phyloP scores from a whole-genome alignment of 2,113 vertebrate species.

The Caretta caretta region DNA sequence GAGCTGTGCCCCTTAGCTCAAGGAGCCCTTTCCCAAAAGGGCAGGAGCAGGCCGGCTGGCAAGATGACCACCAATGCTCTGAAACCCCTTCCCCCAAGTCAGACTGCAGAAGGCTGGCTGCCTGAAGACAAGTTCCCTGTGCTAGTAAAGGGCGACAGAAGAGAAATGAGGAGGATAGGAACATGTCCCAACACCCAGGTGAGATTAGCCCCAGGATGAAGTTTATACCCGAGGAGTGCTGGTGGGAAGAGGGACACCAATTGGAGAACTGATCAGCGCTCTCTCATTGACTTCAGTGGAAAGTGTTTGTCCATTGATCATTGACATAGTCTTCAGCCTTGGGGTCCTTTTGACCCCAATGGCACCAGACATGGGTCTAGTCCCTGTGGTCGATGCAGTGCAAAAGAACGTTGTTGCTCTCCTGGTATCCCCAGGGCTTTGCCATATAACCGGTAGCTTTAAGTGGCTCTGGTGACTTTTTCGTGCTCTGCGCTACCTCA shows the following conservation, averaged over 20 bases:
- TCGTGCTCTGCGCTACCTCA: background rate
- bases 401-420: too few relatives aligned
- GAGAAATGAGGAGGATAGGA: background rate
- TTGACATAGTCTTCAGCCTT: background rate
- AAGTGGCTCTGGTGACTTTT: too few relatives aligned
- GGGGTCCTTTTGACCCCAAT: background rate
- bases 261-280: background rate
- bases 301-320: background rate
- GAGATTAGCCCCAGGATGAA: background rate
- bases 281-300: background rate
- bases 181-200: background rate
- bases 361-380: background rate
- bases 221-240: background rate
- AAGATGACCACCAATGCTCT: background rate
- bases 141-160: background rate
- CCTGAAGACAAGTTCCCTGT: background rate
- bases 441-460: background rate
- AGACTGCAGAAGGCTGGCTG: background rate
- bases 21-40: background rate
- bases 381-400: background rate
- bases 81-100: background rate
- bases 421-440: background rate
- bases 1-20: background rate
- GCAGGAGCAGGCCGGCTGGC: too few relatives aligned
- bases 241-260: background rate